Percentiles rank a stretch among this genome's conserved stretches.
Evolutionary conservation across 2,113 vertebrate genomes (phyloP).

Genomic region (Tautogolabrus adspersus): DNA sequence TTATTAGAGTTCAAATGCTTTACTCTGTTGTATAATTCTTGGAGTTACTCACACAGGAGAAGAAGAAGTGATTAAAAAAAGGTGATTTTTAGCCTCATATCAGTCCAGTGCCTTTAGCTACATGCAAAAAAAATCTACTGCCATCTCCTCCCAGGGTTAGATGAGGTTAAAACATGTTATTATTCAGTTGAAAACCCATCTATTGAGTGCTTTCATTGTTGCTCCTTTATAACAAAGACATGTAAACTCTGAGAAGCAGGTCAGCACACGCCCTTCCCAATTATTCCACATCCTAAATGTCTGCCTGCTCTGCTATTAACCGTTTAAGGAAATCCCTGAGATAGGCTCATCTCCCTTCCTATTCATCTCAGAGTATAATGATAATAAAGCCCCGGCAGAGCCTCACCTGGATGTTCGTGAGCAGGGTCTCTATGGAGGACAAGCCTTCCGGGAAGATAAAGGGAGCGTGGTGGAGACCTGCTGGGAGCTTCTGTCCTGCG

Average conservation of each 20-base stretch:
- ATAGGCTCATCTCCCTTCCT: constrained; percentile 65
- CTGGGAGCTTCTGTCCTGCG: constrained; percentile 91
- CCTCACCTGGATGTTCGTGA: constrained; percentile 99
- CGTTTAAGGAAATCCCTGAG: constrained; percentile 74
- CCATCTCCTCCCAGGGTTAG: constrained; percentile 27
- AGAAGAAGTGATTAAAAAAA: background rate
- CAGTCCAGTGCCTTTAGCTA: background rate
- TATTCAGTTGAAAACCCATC: constrained; percentile 47
- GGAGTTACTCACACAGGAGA: constrained; percentile 11
- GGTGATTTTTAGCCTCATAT: constrained; percentile 5
- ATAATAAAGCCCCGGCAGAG: constrained; percentile 73
- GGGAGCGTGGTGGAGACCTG: constrained; percentile 92
- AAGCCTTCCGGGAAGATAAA: constrained; percentile 98
- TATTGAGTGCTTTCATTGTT: constrained; percentile 40
- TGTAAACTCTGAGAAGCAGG: constrained; percentile 74
- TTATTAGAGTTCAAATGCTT: background rate
- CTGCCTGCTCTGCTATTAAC: constrained; percentile 63
- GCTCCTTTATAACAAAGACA: constrained; percentile 67
- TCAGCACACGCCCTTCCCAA: constrained; percentile 75
- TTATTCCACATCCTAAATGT: constrained; percentile 69
- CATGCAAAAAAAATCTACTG: background rate
- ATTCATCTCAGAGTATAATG: constrained; percentile 69
- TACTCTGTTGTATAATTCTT: constrained; percentile 15
- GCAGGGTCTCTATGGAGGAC: constrained; percentile 99
- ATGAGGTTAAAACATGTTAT: constrained; percentile 25